Percentiles rank a stretch among this genome's conserved stretches.
phyloP scores from a whole-genome alignment of 2,113 vertebrate genomes.

The Verasper variegatus region DNA sequence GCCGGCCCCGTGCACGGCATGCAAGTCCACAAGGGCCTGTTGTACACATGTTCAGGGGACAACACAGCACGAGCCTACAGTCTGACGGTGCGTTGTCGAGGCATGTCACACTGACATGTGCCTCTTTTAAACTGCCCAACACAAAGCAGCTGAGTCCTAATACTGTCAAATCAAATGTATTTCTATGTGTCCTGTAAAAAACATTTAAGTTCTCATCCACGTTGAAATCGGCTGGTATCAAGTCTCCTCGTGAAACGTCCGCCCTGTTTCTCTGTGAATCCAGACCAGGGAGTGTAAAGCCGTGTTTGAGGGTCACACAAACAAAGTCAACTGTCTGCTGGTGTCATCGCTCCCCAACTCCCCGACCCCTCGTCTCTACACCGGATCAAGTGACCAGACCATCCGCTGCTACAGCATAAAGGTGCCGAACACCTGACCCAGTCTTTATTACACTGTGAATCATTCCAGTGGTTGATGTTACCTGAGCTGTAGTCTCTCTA shows the following conservation, averaged over 20 bases:
- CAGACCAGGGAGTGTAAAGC: conserved; percentile 89
- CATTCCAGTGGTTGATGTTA: neutral
- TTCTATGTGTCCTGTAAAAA: too few relatives aligned
- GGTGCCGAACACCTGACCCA: conserved; percentile 70
- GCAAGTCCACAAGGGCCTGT: conserved; percentile 88
- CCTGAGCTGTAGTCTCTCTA: too few relatives aligned
- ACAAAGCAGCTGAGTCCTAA: neutral
- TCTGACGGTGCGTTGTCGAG: conserved; percentile 83
- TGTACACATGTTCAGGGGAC: conserved; percentile 96
- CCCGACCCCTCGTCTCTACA: conserved; percentile 85
- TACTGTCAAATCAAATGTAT: too few relatives aligned
- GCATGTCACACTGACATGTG: too few relatives aligned
- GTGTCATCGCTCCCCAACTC: conserved; percentile 83
- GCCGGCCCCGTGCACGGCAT: conserved; percentile 89
- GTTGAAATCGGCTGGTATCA: too few relatives aligned
- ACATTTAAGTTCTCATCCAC: too few relatives aligned
- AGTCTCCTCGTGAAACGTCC: neutral
- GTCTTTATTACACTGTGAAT: neutral
- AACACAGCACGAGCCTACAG: conserved; percentile 90
- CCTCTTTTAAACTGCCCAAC: neutral
- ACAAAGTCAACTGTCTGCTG: conserved; percentile 94
- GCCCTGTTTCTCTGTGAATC: neutral
- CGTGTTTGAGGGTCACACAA: conserved; percentile 91
- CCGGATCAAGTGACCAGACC: conserved; percentile 94
- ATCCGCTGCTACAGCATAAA: conserved; percentile 90